Conservation (phyloP, 2,797 vertebrate species). For the Nasua narica region DNA sequence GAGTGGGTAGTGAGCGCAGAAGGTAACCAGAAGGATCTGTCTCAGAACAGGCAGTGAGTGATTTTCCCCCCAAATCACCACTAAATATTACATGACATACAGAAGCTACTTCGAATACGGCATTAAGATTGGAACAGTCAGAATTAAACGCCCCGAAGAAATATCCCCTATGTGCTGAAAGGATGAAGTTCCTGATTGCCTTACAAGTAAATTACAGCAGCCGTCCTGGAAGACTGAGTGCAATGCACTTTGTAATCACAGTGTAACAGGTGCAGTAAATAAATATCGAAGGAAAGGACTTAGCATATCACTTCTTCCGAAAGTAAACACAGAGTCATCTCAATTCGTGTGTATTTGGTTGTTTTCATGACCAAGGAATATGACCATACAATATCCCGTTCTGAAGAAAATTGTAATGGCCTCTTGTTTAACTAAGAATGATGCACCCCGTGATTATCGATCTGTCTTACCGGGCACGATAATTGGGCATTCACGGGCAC, state of each 20-base stretch:
- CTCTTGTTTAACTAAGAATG: slow-evolving; percentile 17
- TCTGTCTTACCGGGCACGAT: neutral
- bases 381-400: neutral
- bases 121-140: neutral
- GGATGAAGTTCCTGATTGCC: neutral
- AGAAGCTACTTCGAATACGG: neutral
- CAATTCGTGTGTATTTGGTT: neutral
- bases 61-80: neutral
- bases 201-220: no score
- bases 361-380: neutral
- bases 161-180: accelerated
- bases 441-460: neutral
- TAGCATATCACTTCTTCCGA: neutral
- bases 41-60: neutral
- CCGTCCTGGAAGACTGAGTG: neutral
- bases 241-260: neutral
- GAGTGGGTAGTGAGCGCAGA: no score
- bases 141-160: neutral
- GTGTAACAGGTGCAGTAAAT: no score
- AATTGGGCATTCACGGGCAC: neutral
- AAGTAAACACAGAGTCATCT: neutral
- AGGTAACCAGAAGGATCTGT: neutral
- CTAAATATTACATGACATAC: neutral
- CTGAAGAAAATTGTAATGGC: neutral
- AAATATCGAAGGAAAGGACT: neutral